Base-by-base conservation (phyloP, 2,888 invertebrate genomes). In the Geophilus truncorum region DNA sequence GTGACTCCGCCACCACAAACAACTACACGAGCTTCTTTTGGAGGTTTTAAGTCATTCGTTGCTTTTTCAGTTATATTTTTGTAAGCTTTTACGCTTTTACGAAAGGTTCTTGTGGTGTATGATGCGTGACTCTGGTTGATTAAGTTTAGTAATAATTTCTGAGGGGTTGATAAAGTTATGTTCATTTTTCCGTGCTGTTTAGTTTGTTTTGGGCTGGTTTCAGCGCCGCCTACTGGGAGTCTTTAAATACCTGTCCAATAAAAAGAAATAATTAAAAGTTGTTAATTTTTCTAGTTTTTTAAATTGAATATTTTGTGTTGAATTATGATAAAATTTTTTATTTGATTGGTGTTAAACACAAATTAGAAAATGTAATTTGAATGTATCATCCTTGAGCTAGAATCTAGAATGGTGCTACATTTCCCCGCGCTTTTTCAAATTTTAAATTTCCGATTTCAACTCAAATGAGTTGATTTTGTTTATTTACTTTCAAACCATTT, bases 1-100 rank as follows among this genome's bases (percentile, higher is more conserved):
- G 95, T 93, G 70, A 96, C 92, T 28, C 97, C 97, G 18, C 96
- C 96, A 2, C 97, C 97, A 87, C 96, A 96, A 85, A 97, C 92
- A 70, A 95, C 93, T 70, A 95, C 94, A 85, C 90, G 90, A 0
- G 92, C 90, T 85, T 91, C 89, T 70, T 86, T 86, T 5, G 91
- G 91, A 18, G 51, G 51, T 18, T 51, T 51, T 1, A 51, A 2
- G 6, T 18, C 7, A 51, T 51, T 18, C 18, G 15, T 21, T 21
- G 4, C 51, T 21, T 51, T 51, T 18, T 18, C 18, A 18, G 18
- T 7, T n/a, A 7, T 7, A 51, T 51, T 51, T 51, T 51, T 51
- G 18, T 51, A 18, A 7, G 18, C n/a, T 7, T 51, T 51, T 18
- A 51, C 0, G 7, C 51, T 6, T 0, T 3, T 18, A 18, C 2